phyloP scores from a whole-genome alignment of 2,113 vertebrate genomes.

The Egretta garzetta region DNA sequence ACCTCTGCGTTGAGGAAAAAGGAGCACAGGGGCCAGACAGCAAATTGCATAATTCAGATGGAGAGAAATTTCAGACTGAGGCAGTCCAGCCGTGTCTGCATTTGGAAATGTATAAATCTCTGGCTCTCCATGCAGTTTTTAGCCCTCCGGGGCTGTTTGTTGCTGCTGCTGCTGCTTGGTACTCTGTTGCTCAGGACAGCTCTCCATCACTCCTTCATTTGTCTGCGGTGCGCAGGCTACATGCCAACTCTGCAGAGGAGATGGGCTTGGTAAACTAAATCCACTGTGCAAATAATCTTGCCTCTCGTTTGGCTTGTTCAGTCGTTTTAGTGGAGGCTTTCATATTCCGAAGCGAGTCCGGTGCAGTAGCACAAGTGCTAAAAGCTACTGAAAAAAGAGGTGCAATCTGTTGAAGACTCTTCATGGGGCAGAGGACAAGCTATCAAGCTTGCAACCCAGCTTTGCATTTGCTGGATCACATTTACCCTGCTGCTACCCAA shows the following conservation, averaged over 20 bases:
- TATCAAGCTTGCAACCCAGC: neutral
- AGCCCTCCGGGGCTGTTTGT: neutral
- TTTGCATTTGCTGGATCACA: neutral
- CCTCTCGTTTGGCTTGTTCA: neutral
- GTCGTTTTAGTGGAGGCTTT: neutral
- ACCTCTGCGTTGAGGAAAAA: neutral
- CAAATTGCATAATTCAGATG: neutral
- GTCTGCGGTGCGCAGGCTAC: neutral
- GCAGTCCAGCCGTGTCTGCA: neutral
- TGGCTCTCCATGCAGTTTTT: neutral
- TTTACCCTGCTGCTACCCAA: neutral
- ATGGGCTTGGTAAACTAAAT: neutral
- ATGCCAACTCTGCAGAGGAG: neutral
- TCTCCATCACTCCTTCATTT: neutral
- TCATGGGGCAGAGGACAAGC: neutral
- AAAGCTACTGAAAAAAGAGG: neutral
- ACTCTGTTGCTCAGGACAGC: neutral
- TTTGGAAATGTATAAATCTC: neutral
- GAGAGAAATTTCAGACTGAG: neutral
- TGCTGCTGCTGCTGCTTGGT: neutral
- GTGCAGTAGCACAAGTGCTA: neutral
- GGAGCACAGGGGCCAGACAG: neutral
- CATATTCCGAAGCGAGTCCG: neutral
- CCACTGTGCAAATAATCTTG: neutral
- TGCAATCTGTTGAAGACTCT: neutral